Evolutionary conservation across 92 coral and sea anemone genomes (phyloP).

Genomic region (Virgularia gustaviana): DNA sequence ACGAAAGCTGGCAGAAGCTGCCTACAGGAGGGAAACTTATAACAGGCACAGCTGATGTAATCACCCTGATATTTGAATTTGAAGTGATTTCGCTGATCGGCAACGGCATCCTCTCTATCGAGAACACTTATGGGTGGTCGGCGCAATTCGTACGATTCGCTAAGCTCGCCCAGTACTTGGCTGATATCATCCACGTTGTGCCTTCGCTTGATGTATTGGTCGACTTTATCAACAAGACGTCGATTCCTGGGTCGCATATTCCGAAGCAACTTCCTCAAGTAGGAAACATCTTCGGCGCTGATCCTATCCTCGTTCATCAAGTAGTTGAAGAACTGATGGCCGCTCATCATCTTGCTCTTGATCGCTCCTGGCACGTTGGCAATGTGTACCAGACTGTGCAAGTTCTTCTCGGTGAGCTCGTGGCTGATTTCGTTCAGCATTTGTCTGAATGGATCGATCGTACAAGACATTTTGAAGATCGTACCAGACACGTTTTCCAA

Average conservation of each 20-base stretch:
- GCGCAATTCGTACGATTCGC: conserved; percentile 1
- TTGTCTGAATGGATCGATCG: conserved; percentile 59
- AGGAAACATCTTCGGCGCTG: conserved; percentile 55
- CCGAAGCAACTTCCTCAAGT: conserved; percentile 52
- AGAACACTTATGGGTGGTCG: neutral
- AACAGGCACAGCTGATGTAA: conserved; percentile 3
- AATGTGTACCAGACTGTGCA: conserved; percentile 63
- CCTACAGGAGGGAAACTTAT: conserved; percentile 38
- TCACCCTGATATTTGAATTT: neutral
- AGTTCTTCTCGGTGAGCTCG: conserved; percentile 53
- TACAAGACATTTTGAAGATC: conserved; percentile 10
- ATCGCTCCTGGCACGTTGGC: conserved; percentile 55
- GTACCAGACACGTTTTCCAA: too few relatives aligned
- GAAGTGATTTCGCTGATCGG: neutral
- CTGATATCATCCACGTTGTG: conserved; percentile 35
- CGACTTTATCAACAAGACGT: conserved; percentile 60
- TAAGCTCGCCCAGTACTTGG: conserved; percentile 1
- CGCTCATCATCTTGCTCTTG: conserved; percentile 56
- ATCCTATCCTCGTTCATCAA: conserved; percentile 62
- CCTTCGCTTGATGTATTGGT: conserved; percentile 43
- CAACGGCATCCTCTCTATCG: neutral
- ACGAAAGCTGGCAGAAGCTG: conserved; percentile 8
- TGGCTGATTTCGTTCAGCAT: conserved; percentile 74
- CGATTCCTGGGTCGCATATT: conserved; percentile 61
- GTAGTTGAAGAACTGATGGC: conserved; percentile 57